Percentiles rank a stretch among this genome's conserved stretches.
phyloP scores from a whole-genome alignment of 2,888 invertebrate species.

The Phorcus lineatus region DNA sequence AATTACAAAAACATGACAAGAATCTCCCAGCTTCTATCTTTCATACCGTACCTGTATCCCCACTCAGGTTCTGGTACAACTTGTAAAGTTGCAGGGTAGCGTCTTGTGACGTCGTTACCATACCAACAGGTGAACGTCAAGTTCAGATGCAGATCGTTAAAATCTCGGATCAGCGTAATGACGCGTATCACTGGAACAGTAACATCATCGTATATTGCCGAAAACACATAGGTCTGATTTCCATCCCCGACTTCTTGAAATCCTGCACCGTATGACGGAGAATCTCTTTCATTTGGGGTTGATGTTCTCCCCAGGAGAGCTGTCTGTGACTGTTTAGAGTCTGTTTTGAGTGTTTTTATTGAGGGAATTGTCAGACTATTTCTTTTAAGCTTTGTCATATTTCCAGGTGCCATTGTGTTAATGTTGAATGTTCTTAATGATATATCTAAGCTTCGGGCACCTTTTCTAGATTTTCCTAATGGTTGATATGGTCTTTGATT shows the following conservation, averaged over 20 bases:
- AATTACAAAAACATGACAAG: too few relatives aligned
- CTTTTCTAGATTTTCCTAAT: too few relatives aligned
- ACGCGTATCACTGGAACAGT: not conserved
- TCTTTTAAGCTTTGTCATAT: too few relatives aligned
- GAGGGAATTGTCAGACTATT: too few relatives aligned
- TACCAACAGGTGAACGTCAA: not conserved
- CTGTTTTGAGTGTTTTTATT: too few relatives aligned
- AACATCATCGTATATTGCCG: conserved; percentile 11
- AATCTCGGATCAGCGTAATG: not conserved
- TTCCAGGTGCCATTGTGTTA: too few relatives aligned
- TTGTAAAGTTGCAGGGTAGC: not conserved
- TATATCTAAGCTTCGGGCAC: too few relatives aligned
- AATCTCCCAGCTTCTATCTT: not conserved
- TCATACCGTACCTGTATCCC: conserved; percentile 3
- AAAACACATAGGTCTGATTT: not conserved
- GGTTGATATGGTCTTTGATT: too few relatives aligned
- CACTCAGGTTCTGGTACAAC: not conserved
- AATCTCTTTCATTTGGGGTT: not conserved
- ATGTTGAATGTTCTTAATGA: too few relatives aligned
- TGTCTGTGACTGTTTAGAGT: too few relatives aligned
- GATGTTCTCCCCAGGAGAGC: not conserved
- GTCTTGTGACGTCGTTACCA: not conserved
- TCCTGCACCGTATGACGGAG: not conserved
- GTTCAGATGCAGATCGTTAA: too few relatives aligned
- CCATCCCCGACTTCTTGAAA: not conserved